Evolutionary conservation across 35 echinoderm and acorn worm genomes (phyloP).

Genomic region (Heliocidaris tuberculata): DNA sequence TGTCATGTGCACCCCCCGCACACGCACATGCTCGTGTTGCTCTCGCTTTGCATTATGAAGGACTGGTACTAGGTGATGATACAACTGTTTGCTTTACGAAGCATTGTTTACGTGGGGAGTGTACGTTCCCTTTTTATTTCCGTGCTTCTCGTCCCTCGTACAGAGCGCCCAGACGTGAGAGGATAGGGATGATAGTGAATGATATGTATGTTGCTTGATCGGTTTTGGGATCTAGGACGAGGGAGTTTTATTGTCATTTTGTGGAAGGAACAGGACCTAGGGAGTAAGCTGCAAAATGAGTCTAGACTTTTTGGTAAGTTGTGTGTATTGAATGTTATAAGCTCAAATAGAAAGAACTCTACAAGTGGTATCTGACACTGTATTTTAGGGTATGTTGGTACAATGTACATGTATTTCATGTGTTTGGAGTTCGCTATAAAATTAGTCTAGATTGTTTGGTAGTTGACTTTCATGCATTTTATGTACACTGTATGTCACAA

Average conservation of each 20-base stretch:
- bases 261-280: neutral
- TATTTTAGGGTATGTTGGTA: too few relatives aligned
- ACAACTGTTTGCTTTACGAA: neutral
- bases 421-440: too few relatives aligned
- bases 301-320: slow-evolving; percentile 27
- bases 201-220: neutral
- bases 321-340: neutral
- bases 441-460: too few relatives aligned
- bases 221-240: neutral
- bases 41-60: neutral
- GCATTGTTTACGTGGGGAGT: neutral
- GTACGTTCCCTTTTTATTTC: neutral
- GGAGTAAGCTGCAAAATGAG: neutral
- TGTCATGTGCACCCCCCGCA: neutral
- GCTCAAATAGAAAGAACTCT: neutral
- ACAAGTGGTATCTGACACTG: too few relatives aligned
- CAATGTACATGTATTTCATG: too few relatives aligned
- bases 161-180: neutral
- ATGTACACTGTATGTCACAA: too few relatives aligned
- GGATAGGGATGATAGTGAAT: neutral
- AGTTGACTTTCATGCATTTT: too few relatives aligned
- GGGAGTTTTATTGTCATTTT: neutral
- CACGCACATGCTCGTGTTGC: neutral
- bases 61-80: neutral
- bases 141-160: neutral